These are phyloP conservation scores for Nesometra sesokonis DNA, from an alignment of 35 echinoderm and acorn worm genomes.

Conservation along the genomic window DNA sequence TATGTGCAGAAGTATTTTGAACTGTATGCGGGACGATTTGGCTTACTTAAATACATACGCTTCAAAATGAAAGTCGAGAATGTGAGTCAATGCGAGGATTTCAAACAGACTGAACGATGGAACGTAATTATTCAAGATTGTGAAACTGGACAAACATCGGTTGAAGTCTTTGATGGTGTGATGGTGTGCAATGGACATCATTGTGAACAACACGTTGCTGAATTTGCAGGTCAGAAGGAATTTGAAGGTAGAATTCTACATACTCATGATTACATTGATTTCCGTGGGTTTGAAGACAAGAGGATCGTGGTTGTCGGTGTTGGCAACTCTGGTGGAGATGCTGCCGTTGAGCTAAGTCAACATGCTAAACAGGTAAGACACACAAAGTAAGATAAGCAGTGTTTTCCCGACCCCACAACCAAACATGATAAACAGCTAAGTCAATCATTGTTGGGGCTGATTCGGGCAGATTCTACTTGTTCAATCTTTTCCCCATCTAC, in stretches of 20 bases:
- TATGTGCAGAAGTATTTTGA: not conserved
- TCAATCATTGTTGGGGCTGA: too few relatives aligned
- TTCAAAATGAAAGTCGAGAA: not conserved
- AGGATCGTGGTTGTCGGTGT: too few relatives aligned
- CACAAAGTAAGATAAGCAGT: too few relatives aligned
- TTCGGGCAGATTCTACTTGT: too few relatives aligned
- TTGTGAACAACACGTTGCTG: constrained; percentile 18
- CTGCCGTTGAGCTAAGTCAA: too few relatives aligned
- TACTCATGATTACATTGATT: constrained; percentile 46
- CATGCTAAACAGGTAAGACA: too few relatives aligned
- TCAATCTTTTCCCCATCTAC: too few relatives aligned
- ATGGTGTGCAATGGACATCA: constrained; percentile 5
- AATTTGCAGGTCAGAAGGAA: constrained; percentile 56
- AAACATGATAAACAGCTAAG: too few relatives aligned
- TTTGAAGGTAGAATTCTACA: too few relatives aligned
- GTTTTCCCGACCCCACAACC: too few relatives aligned
- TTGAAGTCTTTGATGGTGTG: constrained; percentile 1
- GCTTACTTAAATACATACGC: not conserved
- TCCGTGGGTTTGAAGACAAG: too few relatives aligned
- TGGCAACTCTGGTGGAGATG: too few relatives aligned
- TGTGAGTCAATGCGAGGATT: not conserved
- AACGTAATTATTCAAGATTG: not conserved
- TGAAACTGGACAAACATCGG: not conserved
- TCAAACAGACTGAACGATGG: not conserved
- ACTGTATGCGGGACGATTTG: not conserved